Evolutionary conservation across 2,888 invertebrate species (phyloP), one percentile per base, ranked within the genome.

Genomic region (Trissolcus brochymenae): DNA sequence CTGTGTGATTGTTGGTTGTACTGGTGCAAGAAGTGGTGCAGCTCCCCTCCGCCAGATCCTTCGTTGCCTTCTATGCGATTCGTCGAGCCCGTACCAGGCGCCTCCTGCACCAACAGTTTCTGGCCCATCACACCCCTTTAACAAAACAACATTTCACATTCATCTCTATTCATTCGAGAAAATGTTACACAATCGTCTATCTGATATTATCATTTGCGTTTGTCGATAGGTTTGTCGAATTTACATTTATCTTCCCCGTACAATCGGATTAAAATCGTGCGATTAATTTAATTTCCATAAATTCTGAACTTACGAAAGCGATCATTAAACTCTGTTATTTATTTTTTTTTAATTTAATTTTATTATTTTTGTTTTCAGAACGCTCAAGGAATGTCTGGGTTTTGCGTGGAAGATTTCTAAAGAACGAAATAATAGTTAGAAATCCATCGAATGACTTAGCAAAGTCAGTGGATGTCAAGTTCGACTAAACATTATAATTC

Each of bases 31-130:
- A 89, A 89, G 73, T 89, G 88, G 78, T 89, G 89, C 29, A 89
- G 85, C 70, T 89, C 89, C 80, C 89, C 88, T 79, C 92, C 92
- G 71, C 92, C 90, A 73, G 89, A 89, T 54, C 90, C 90, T 78
- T 88, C 88, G 80, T 87, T 86, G 73, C 87, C 86, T 80, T 88
- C 88, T 83, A 88, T 83, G 43, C 87, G 87, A 84, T 86, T 87
- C 81, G 87, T 81, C 75, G 85, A 83, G 70, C 85, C 83, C 35
- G 87, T 80, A 60, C 85, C 86, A 75, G 86, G 85, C 77, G 87
- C 84, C 82, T 89, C 89, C 78, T 89, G 89, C 76, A 89, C 89
- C 82, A 89, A 84, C 66, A 89, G 83, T 83, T 89, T 89, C 82
- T 88, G 88, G 82, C 88, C 86, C 88, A 89, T 89, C 80, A 89